These are phyloP conservation scores for Aphidius ervi DNA, from an alignment of 1,140 invertebrate species.

Conservation along the genomic window DNA sequence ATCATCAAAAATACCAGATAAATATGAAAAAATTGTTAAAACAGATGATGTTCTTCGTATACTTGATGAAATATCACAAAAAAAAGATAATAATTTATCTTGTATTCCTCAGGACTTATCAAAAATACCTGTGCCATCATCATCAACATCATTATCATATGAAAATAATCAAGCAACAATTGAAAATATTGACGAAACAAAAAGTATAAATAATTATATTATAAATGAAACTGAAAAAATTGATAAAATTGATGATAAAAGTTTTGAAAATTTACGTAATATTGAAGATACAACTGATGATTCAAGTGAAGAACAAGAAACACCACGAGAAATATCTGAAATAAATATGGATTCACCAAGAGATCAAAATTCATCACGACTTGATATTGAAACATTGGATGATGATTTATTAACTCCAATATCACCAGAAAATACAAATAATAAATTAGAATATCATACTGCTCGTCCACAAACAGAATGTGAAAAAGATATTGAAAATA, in stretches of 20 bases:
- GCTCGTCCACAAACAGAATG: conserved; percentile 34
- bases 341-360: conserved; percentile 45
- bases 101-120: conserved; percentile 41
- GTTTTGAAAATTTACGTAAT: conserved; percentile 18
- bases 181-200: conserved; percentile 2
- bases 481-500: conserved; percentile 47
- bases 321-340: conserved; percentile 41
- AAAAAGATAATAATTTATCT: conserved; percentile 10
- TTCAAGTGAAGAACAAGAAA: conserved; percentile 40
- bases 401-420: conserved; percentile 36
- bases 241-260: conserved; percentile 5
- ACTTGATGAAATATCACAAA: conserved; percentile 39
- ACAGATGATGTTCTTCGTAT: conserved; percentile 39
- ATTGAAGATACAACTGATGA: conserved; percentile 31
- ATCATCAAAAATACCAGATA: conserved; percentile 31
- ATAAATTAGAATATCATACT: conserved; percentile 36
- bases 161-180: neutral
- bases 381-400: conserved; percentile 36
- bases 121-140: conserved; percentile 22
- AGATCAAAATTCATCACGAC: conserved; percentile 38
- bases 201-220: conserved; percentile 6
- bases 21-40: conserved; percentile 35
- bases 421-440: neutral
- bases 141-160: neutral
- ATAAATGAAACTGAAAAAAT: conserved; percentile 9